A percentile compares a stretch with the other conserved stretches of the same genome.
These are phyloP conservation scores for Apodemus agrarius DNA, from an alignment of 2,797 vertebrate species.

Conservation along the genomic window DNA sequence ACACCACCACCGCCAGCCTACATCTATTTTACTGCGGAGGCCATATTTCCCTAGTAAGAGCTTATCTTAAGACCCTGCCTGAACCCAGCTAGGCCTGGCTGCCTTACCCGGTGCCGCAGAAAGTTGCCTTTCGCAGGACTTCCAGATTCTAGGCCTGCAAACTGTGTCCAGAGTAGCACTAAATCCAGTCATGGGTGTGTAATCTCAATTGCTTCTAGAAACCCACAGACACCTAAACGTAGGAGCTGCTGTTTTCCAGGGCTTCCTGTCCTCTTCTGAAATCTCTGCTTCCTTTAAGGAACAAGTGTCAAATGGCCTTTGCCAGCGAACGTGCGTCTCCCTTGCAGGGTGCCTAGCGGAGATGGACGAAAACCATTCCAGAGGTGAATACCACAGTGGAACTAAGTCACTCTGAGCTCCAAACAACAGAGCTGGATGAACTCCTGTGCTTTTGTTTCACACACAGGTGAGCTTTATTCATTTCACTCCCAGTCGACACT, in stretches of 20 bases:
- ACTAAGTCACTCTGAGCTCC: not conserved
- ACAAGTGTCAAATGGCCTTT: not conserved
- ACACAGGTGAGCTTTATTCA: fast-evolving
- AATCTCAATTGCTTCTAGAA: not conserved
- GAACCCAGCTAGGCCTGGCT: not conserved
- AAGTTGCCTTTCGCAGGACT: not conserved
- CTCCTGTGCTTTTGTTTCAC: too few relatives aligned
- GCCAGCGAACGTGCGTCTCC: not conserved
- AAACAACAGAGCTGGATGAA: not conserved
- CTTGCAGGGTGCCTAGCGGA: not conserved
- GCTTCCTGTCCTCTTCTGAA: not conserved
- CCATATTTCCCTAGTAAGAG: not conserved
- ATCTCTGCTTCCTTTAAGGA: not conserved
- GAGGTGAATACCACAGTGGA: not conserved
- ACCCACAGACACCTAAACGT: not conserved
- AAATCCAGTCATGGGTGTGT: fast-evolving
- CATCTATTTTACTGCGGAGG: not conserved
- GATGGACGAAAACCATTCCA: too few relatives aligned
- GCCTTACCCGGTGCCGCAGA: too few relatives aligned
- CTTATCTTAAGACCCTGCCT: fast-evolving
- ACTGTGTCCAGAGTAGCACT: too few relatives aligned
- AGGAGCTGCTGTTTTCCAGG: not conserved
- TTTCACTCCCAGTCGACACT: not conserved
- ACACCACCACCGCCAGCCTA: not conserved
- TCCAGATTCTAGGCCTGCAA: not conserved